phyloP scores from a whole-genome alignment of 2,113 vertebrate species.

The Neodon shergylaensis region DNA sequence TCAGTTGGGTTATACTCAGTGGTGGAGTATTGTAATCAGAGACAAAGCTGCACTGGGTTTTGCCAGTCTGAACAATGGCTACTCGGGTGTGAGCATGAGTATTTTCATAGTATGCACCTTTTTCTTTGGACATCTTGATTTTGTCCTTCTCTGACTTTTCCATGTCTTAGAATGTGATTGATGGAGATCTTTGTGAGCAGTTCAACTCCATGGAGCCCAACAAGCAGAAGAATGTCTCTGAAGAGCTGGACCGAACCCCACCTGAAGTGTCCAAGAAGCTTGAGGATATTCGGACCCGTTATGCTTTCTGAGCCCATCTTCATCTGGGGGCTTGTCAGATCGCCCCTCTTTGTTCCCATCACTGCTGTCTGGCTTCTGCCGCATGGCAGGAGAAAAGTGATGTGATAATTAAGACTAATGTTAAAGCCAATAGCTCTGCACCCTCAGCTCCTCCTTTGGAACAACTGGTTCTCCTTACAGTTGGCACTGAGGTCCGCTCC shows the following conservation, averaged over 20 bases:
- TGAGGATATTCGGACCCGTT: slow-evolving; percentile 98
- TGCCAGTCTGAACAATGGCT: not conserved
- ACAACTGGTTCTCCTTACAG: slow-evolving; percentile 32
- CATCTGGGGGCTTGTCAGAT: slow-evolving; percentile 29
- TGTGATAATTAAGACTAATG: slow-evolving; percentile 61
- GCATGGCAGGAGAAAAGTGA: slow-evolving; percentile 16
- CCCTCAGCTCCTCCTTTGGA: slow-evolving; percentile 28
- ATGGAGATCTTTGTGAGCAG: slow-evolving; percentile 98
- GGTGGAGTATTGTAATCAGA: not conserved
- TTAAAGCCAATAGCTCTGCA: slow-evolving; percentile 8
- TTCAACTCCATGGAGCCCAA: slow-evolving; percentile 99
- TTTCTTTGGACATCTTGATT: slow-evolving; percentile 1
- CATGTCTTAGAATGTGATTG: slow-evolving; percentile 94
- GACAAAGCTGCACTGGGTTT: not conserved
- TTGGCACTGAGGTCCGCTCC: slow-evolving; percentile 28
- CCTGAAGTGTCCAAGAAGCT: slow-evolving; percentile 99
- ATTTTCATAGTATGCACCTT: not conserved
- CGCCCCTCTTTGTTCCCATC: not conserved
- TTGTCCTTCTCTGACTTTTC: not conserved
- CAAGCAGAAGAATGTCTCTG: slow-evolving; percentile 98
- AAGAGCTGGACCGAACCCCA: slow-evolving; percentile 97
- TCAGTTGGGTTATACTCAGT: not conserved
- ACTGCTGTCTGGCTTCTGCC: slow-evolving; percentile 28
- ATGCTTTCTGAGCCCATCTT: slow-evolving; percentile 91
- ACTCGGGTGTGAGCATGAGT: not conserved